These are phyloP conservation scores for Papilio elwesi DNA, from an alignment of 2,888 invertebrate species.

Conservation along the genomic window DNA sequence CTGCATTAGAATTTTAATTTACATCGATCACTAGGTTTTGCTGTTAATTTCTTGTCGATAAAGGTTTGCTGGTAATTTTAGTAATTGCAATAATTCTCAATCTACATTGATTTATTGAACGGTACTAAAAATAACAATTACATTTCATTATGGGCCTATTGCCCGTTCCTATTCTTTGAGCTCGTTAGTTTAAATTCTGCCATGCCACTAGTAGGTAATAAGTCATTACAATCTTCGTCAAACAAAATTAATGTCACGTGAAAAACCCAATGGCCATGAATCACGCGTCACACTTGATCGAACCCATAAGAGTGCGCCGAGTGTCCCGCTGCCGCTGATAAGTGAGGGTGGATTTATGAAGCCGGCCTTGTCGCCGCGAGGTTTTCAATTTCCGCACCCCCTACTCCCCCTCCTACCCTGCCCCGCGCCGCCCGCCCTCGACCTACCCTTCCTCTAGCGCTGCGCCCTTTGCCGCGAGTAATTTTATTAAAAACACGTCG, in stretches of 20 bases:
- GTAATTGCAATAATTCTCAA: too few species aligned
- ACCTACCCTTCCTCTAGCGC: conserved; percentile 47
- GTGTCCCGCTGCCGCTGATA: conserved; percentile 56
- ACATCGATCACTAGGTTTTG: too few species aligned
- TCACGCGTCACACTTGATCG: conserved; percentile 61
- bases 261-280: conserved; percentile 55
- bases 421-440: conserved; percentile 46
- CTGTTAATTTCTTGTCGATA: too few species aligned
- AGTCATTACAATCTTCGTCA: conserved; percentile 10
- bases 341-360: conserved; percentile 68
- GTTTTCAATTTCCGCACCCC: conserved; percentile 77
- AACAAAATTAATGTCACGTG: conserved; percentile 38
- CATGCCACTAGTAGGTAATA: not conserved
- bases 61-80: too few species aligned
- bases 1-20: too few species aligned
- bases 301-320: conserved; percentile 63
- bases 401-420: conserved; percentile 50
- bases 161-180: too few species aligned
- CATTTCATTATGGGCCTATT: too few species aligned
- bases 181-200: not conserved
- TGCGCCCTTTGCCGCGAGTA: conserved; percentile 56
- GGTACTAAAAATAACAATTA: too few species aligned
- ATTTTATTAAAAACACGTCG: conserved; percentile 80
- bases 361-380: conserved; percentile 55
- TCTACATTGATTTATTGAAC: too few species aligned